Evolutionary conservation across 30 jellyfish, hydroid and myxozoan species (phyloP).

Genomic region (Aurelia aurita): DNA sequence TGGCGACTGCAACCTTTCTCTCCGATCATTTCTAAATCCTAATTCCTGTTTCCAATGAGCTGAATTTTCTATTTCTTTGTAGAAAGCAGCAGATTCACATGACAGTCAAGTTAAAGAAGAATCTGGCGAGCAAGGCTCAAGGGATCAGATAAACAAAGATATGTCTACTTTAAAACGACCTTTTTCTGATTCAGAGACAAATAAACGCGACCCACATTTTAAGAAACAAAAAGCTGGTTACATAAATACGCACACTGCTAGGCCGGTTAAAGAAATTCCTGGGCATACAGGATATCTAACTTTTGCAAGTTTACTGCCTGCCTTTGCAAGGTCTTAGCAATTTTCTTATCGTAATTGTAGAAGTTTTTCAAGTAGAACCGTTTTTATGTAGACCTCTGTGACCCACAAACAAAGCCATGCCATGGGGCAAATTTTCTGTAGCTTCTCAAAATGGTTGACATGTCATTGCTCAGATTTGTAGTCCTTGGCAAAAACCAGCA

Average conservation of each 20-base stretch:
- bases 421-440: no score
- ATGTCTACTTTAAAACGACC: slow-evolving; percentile 13
- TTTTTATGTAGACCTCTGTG: no score
- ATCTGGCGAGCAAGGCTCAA: not conserved
- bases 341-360: no score
- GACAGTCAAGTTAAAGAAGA: not conserved
- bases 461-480: no score
- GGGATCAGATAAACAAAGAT: not conserved
- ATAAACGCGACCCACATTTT: not conserved
- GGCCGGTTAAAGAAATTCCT: slow-evolving; percentile 78
- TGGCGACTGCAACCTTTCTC: no score
- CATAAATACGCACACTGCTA: slow-evolving; percentile 48
- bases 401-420: no score
- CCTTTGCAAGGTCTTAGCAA: not conserved
- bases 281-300: slow-evolving; percentile 99
- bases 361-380: no score
- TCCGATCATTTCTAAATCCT: no score
- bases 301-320: slow-evolving; percentile 89
- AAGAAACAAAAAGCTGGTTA: slow-evolving; percentile 55
- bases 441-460: no score
- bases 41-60: no score
- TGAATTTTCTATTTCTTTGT: not conserved
- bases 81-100: not conserved
- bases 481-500: no score
- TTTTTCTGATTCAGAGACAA: not conserved